phyloP scores from a whole-genome alignment of 2,797 vertebrate genomes.

The Discoglossus pictus region DNA sequence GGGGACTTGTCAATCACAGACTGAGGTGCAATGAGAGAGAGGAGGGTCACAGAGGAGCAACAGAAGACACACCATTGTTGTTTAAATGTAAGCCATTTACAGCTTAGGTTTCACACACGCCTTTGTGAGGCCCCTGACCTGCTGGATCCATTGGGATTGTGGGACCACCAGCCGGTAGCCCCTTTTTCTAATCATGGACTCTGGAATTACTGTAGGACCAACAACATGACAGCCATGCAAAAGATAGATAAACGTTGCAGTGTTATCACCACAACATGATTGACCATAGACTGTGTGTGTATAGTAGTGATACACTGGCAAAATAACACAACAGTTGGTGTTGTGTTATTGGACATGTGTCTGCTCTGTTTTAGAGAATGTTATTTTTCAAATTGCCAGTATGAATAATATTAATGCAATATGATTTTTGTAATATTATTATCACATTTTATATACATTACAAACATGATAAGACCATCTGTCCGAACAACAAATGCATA shows the following conservation, averaged over 20 bases:
- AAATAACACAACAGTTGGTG: too few relatives aligned
- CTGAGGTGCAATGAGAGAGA: conserved; percentile 40
- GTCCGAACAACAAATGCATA: too few relatives aligned
- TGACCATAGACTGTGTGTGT: too few relatives aligned
- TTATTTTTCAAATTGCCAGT: too few relatives aligned
- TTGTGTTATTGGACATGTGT: too few relatives aligned
- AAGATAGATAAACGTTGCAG: conserved; percentile 6
- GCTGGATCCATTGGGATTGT: not conserved
- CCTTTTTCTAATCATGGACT: not conserved
- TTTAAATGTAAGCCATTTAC: conserved; percentile 54
- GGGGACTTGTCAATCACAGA: conserved; percentile 54
- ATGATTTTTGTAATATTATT: too few relatives aligned
- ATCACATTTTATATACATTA: too few relatives aligned
- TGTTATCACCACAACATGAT: too few relatives aligned
- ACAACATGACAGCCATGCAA: conserved; percentile 12
- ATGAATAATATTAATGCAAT: too few relatives aligned
- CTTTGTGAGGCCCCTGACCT: conserved; percentile 41
- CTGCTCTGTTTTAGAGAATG: too few relatives aligned
- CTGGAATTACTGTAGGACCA: not conserved
- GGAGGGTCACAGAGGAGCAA: conserved; percentile 40
- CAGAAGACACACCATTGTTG: conserved; percentile 56
- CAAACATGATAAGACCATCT: too few relatives aligned
- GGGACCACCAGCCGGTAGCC: conserved; percentile 20
- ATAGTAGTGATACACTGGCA: too few relatives aligned
- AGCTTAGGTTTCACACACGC: conserved; percentile 53